Evolutionary conservation across 2,113 vertebrate species (phyloP).

Genomic region (Podocnemis expansa): DNA sequence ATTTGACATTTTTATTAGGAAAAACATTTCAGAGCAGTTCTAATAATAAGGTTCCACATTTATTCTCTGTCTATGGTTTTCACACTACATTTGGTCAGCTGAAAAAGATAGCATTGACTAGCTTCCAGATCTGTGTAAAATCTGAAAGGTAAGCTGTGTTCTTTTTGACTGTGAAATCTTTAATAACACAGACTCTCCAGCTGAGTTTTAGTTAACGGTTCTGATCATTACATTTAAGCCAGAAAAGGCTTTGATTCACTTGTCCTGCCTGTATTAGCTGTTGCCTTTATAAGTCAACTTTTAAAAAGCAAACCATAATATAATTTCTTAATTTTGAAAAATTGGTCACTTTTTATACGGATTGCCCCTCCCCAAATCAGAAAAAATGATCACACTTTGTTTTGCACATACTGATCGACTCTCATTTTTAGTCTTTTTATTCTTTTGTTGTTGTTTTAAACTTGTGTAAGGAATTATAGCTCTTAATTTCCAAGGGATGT

Average conservation of each 20-base stretch:
- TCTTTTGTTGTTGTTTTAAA: background rate
- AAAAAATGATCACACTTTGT: background rate
- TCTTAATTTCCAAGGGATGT: background rate
- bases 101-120: background rate
- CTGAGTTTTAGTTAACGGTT: background rate
- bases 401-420: background rate
- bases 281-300: background rate
- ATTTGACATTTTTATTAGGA: background rate
- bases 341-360: background rate
- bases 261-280: background rate
- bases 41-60: background rate
- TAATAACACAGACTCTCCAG: background rate
- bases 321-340: background rate
- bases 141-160: background rate
- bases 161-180: background rate
- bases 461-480: background rate
- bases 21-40: background rate
- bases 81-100: background rate
- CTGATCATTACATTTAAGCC: background rate
- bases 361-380: background rate
- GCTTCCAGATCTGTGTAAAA: background rate
- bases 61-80: background rate
- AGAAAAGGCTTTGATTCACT: background rate
- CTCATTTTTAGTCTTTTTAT: background rate
- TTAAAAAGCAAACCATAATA: background rate